phyloP scores from a whole-genome alignment of 2,113 vertebrate species.

The Desmodus rotundus region DNA sequence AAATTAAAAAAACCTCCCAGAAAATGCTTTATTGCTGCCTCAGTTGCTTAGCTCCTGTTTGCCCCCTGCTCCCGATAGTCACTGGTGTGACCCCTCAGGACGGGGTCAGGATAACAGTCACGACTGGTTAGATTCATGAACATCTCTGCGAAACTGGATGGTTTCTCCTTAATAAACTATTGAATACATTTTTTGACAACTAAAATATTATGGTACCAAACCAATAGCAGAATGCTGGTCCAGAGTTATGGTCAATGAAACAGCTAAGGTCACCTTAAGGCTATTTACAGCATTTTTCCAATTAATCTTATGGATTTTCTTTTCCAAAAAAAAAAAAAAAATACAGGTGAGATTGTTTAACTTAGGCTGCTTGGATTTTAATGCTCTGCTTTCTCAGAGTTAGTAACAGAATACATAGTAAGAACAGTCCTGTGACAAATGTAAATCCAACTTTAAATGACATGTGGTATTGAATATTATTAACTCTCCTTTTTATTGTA shows the following conservation, averaged over 20 bases:
- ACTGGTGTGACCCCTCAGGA: not conserved
- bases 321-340: not conserved
- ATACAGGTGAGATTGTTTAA: not conserved
- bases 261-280: not conserved
- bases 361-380: not conserved
- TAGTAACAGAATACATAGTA: not conserved
- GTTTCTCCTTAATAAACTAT: not conserved
- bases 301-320: not conserved
- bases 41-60: not conserved
- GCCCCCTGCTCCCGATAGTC: not conserved
- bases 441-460: not conserved
- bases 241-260: not conserved
- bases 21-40: not conserved
- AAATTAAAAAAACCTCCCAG: not conserved
- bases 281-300: not conserved
- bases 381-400: not conserved
- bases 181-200: not conserved
- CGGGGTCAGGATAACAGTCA: not conserved
- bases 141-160: not conserved
- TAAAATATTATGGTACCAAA: not conserved
- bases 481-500: not conserved
- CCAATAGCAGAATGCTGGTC: not conserved
- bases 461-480: not conserved
- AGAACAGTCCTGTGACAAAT: not conserved
- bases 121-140: not conserved